Evolutionary conservation across 2,888 invertebrate species (phyloP).

Genomic region (Steinernema scapterisci): DNA sequence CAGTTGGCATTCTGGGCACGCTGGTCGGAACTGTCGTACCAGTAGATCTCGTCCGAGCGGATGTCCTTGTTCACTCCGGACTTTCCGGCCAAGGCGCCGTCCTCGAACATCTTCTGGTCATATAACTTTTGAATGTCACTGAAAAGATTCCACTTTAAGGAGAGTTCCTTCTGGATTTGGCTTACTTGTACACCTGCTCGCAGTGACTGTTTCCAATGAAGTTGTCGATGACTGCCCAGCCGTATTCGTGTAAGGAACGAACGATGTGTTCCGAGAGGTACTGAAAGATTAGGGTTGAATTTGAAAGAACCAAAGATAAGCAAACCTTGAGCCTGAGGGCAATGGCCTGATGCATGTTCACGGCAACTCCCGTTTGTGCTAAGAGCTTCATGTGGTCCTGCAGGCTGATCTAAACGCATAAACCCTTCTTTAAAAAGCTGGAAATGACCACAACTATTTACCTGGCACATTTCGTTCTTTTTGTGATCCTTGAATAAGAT

Average conservation of each 20-base stretch:
- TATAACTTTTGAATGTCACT: constrained; percentile 62
- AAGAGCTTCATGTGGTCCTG: constrained; percentile 50
- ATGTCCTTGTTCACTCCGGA: constrained; percentile 57
- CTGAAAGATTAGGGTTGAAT: background rate
- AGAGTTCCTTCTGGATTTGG: background rate
- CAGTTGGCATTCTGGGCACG: constrained; percentile 48
- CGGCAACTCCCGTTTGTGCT: constrained; percentile 38
- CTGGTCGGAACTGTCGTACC: constrained; percentile 61
- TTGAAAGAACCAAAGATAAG: background rate
- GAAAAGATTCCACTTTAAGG: constrained; percentile 38
- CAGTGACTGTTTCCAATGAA: constrained; percentile 62
- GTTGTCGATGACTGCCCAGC: constrained; percentile 66
- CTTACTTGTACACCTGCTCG: constrained; percentile 50
- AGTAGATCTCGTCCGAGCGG: constrained; percentile 63
- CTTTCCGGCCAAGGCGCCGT: constrained; percentile 59
- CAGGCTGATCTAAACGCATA: constrained; percentile 47
- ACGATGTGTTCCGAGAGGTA: constrained; percentile 57
- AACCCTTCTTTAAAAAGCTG: background rate
- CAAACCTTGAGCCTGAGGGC: constrained; percentile 50
- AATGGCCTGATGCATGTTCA: constrained; percentile 58
- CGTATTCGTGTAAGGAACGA: constrained; percentile 59
- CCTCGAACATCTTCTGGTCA: constrained; percentile 55
- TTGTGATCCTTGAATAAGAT: constrained; percentile 54
- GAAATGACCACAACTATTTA: constrained; percentile 35
- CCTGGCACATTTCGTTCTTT: constrained; percentile 55